Base-by-base conservation (phyloP, 2,888 invertebrate genomes). In the Miltochrista miniata region DNA sequence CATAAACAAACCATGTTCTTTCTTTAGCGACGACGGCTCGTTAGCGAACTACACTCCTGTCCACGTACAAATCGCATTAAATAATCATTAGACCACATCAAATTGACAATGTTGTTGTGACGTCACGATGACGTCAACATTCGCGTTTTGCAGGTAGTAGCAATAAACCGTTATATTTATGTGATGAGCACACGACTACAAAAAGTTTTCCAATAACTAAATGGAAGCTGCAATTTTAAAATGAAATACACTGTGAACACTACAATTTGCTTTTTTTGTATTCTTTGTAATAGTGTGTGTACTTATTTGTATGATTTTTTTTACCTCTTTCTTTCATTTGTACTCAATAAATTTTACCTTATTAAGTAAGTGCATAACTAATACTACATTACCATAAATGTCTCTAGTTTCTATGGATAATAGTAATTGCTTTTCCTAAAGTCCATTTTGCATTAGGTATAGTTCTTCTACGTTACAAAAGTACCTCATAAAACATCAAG, bases 191-290 rank as follows among this genome's bases (percentile, higher is more conserved):
- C 29, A 51, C 36, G 38, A 54, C 50, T 53, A 45, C 50, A 60
- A 38, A 59, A 69, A 68, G 64, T 64, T 70, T 68, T 68, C 56
- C 68, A 79, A 76, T 76, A 70, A 68, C 63, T 63, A 60, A 74
- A 73, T 76, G 73, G 70, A 65, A 48, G 47, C 49, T 62, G 64
- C 67, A 72, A 78, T 76, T 78, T 45, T 64, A 49, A 65, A 72
- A 79, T 72, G 62, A 72, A 73, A 72, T 68, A 30, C 44, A 57
- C 41, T 53, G 49, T 57, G 56, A 54, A 50, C n/a, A n/a, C 46
- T 37, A 50, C 48, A 58, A 36, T 57, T 62, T 55, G 24, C 15
- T 51, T 56, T 55, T 61, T n/a, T n/a, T n/a, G n/a, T 48, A 61
- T 46, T 58, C 38, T 45, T 39, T 46, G 50, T 53, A 52, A 54